Evolutionary conservation across 2,888 invertebrate species (phyloP).

Genomic region (Caenorhabditis auriculariae): DNA sequence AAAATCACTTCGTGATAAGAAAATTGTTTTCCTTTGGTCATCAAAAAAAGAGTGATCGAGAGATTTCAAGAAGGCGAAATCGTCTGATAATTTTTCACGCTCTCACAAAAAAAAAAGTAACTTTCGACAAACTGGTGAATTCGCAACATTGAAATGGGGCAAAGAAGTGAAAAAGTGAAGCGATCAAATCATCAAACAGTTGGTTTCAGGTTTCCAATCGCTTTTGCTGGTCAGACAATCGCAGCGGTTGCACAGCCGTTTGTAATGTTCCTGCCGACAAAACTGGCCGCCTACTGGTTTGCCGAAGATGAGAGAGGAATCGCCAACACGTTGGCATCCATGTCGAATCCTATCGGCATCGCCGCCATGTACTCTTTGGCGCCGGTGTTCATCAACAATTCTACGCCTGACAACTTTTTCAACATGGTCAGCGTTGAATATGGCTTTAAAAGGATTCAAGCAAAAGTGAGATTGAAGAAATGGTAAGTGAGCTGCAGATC

Average conservation of each 20-base stretch:
- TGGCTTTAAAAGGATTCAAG: too few species aligned
- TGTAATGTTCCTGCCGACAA: conserved; percentile 68
- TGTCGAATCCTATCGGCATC: conserved; percentile 67
- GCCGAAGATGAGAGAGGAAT: conserved; percentile 62
- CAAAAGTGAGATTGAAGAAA: too few species aligned
- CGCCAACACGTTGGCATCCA: conserved; percentile 66
- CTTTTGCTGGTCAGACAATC: conserved; percentile 62
- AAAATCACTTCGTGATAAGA: too few species aligned
- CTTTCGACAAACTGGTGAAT: too few species aligned
- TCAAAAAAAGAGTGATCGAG: not conserved
- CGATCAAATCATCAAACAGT: not conserved
- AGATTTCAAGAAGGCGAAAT: too few species aligned
- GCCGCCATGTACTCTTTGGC: conserved; percentile 66
- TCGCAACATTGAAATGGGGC: too few species aligned
- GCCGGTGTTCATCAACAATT: conserved; percentile 64
- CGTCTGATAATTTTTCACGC: too few species aligned
- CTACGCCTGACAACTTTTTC: conserved; percentile 57
- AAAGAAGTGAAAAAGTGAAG: too few species aligned
- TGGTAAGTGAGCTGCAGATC: too few species aligned
- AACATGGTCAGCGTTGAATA: too few species aligned
- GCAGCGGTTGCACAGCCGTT: conserved; percentile 68
- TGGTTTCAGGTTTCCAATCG: conserved; percentile 32
- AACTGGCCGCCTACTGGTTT: conserved; percentile 68
- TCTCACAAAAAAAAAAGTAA: too few species aligned
- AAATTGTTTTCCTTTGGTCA: not conserved